Conservation (phyloP, 1,140 invertebrate genomes). For the Oreohelix idahoensis region DNA sequence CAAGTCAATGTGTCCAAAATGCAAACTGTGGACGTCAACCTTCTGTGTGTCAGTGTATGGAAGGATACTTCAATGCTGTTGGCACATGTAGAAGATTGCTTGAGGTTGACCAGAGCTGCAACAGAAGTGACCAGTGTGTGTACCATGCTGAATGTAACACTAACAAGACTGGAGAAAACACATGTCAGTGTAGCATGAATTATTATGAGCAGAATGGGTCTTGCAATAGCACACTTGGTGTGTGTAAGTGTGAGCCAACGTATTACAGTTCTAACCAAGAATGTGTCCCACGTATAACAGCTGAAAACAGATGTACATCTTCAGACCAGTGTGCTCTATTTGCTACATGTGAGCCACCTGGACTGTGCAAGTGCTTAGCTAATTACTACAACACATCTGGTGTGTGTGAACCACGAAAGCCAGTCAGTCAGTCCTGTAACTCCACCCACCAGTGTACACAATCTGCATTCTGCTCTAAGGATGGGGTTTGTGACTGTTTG, state of each 20-base stretch:
- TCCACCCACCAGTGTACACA: constrained; percentile 36
- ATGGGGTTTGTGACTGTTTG: constrained; percentile 20
- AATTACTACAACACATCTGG: constrained; percentile 24
- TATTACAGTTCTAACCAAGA: neutral
- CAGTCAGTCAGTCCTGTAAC: constrained; percentile 33
- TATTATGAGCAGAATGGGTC: constrained; percentile 26
- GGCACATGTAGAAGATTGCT: constrained; percentile 25
- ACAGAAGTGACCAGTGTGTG: constrained; percentile 31
- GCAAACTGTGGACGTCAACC: constrained; percentile 6
- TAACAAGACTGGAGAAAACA: neutral
- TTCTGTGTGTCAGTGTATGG: neutral
- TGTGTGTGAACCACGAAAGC: constrained; percentile 8
- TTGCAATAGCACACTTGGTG: neutral
- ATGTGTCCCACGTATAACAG: neutral
- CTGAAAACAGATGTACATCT: neutral
- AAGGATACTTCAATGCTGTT: constrained; percentile 24
- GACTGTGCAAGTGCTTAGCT: neutral
- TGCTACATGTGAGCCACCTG: neutral
- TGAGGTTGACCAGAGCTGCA: constrained; percentile 29
- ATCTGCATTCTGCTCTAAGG: neutral
- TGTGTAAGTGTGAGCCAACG: neutral
- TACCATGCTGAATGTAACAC: constrained; percentile 30
- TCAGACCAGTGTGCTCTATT: constrained; percentile 3
- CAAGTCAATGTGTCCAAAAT: constrained; percentile 32
- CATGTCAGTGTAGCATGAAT: constrained; percentile 31